Conservation (phyloP, 2,113 vertebrate genomes). For the Oryctolagus cuniculus region DNA sequence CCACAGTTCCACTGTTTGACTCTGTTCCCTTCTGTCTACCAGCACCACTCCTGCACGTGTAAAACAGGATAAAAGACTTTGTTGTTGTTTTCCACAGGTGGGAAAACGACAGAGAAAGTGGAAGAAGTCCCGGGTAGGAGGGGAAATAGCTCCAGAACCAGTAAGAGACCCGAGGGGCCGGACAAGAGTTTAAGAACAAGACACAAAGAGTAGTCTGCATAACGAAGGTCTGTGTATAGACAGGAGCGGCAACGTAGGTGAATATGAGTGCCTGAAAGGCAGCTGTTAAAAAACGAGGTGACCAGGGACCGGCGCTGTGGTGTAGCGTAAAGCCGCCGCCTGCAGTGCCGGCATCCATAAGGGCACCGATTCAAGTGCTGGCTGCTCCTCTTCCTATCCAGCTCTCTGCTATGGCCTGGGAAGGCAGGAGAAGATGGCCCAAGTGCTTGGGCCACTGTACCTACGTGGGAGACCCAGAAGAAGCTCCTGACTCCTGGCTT, state of each 20-base stretch:
- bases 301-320: no score
- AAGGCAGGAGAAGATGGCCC: no score
- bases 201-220: background rate
- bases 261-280: background rate
- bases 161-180: background rate
- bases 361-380: no score
- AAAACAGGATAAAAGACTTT: background rate
- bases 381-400: no score
- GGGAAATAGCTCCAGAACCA: background rate
- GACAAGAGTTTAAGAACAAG: background rate
- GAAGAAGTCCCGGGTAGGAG: background rate
- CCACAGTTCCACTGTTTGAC: background rate
- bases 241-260: background rate
- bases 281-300: background rate
- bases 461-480: no score
- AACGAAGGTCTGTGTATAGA: background rate
- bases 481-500: no score
- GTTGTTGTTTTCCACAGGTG: background rate
- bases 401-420: no score
- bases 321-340: no score
- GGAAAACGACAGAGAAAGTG: background rate
- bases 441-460: no score
- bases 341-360: no score
- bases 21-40: background rate
- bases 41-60: background rate